Evolutionary conservation across 2,113 vertebrate genomes (phyloP), one percentile per base, ranked within the genome.

Genomic region (Rattus norvegicus): DNA sequence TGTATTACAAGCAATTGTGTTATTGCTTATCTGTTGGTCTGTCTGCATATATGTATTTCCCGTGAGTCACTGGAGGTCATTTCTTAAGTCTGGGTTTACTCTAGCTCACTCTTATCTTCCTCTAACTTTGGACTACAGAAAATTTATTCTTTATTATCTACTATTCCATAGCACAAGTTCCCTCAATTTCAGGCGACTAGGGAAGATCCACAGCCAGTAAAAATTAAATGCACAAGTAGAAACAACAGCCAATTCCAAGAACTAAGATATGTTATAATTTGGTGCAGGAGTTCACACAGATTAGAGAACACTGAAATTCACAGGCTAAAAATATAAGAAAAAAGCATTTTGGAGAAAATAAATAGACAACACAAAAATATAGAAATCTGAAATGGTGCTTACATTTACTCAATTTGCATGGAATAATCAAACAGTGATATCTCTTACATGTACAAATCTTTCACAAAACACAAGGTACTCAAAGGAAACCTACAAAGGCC

Each of bases 241-340:
- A 91, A 12, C 61, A 28, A 80, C 88, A 10, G 75, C 56, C 90
- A 54, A 87, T 65, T 93, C 36, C 54, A 88, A 88, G 49, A 95
- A 91, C 80, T 91, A 61, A 33, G 61, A 91, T n/a, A 75, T 54
- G 28, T 13, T 69, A 77, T 7, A 95, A 92, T 73, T 88, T 92
- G 17, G 30, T 61, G 54, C 13, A 81, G 52, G 89, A 79, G 20
- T 92, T 75, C 56, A 56, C 16, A 30, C 61, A 80, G 39, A 85
- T 80, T 22, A 93, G 3, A 56, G 36, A 67, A 96, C 47, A 69
- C 0, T 80, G 2, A 79, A 84, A 90, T 86, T 88, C 16, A 72
- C 5, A 80, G 91, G 95, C 76, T 85, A 73, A 93, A 96, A 52
- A 5, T 73, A 13, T 88, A 20, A 90, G 30, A 36, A 92, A 95